phyloP scores from a whole-genome alignment of 2,888 invertebrate species.

The Siphonodentalium dalli region DNA sequence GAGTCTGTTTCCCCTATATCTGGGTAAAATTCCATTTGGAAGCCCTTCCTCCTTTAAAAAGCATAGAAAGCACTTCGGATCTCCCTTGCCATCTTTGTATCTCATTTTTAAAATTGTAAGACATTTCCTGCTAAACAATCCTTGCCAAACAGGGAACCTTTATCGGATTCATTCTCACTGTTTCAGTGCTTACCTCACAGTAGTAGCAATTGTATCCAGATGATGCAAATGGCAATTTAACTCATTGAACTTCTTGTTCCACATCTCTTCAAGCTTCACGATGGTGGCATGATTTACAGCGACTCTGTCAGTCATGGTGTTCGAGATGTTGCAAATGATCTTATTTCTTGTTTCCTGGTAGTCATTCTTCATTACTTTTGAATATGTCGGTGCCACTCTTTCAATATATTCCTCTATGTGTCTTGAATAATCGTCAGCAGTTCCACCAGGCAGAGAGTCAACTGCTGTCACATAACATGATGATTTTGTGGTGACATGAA shows the following conservation, averaged over 20 bases:
- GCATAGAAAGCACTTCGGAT: slow-evolving; percentile 23
- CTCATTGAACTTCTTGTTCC: slow-evolving; percentile 23
- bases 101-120: slow-evolving; percentile 27
- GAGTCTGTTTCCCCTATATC: slow-evolving; percentile 26
- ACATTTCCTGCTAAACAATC: slow-evolving; percentile 27
- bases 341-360: no score
- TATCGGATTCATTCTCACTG: neutral
- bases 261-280: neutral
- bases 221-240: slow-evolving; percentile 24
- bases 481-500: slow-evolving; percentile 15
- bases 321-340: slow-evolving; percentile 15
- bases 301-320: slow-evolving; percentile 24
- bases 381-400: no score
- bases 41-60: slow-evolving; percentile 18
- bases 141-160: slow-evolving; percentile 21
- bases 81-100: slow-evolving; percentile 30
- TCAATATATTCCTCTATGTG: slow-evolving; percentile 17
- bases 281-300: slow-evolving; percentile 20
- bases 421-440: slow-evolving; percentile 16
- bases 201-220: slow-evolving; percentile 17
- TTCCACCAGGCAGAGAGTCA: slow-evolving; percentile 23
- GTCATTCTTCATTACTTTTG: no score
- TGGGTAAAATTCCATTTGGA: slow-evolving; percentile 18
- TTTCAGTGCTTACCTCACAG: slow-evolving; percentile 18
- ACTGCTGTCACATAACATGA: slow-evolving; percentile 17